Evolutionary conservation across 92 coral and sea anemone species (phyloP).

Genomic region (Pocillopora grandis): DNA sequence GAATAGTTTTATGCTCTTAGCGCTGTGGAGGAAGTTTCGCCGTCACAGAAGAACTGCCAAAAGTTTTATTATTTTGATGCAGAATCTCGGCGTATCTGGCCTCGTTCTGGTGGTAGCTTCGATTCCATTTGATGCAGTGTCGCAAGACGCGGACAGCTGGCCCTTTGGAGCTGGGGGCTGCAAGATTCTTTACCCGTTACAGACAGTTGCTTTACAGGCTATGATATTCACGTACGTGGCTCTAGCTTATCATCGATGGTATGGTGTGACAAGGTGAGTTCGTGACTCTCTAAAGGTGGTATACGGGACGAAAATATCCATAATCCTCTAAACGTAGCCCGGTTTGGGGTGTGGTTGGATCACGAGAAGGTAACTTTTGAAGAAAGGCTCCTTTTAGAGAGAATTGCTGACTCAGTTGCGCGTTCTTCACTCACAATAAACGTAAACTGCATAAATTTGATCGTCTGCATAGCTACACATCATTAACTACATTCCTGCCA

Average conservation of each 20-base stretch:
- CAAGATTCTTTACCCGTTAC: constrained; percentile 80
- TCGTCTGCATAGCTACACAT: no score
- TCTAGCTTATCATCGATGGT: constrained; percentile 74
- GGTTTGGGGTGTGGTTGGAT: no score
- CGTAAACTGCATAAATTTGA: no score
- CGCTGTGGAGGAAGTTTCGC: constrained; percentile 69
- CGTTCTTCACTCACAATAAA: no score
- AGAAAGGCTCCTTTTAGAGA: no score
- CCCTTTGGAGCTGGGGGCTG: constrained; percentile 80
- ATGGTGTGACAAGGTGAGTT: constrained; percentile 64
- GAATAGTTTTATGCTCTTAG: constrained; percentile 65
- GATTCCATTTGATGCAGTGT: constrained; percentile 81
- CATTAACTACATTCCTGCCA: no score
- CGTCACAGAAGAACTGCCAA: constrained; percentile 79
- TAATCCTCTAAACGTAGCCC: no score
- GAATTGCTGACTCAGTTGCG: no score
- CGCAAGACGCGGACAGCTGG: constrained; percentile 62
- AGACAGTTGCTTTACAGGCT: constrained; percentile 76
- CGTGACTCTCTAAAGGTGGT: neutral
- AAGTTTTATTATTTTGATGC: constrained; percentile 76
- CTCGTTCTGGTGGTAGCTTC: constrained; percentile 62
- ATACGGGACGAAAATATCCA: no score
- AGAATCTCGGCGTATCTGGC: constrained; percentile 82
- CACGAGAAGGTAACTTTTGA: no score
- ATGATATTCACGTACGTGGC: constrained; percentile 73